These are phyloP conservation scores for Mionectes macconnelli DNA, from an alignment of 2,113 vertebrate genomes.

Conservation along the genomic window DNA sequence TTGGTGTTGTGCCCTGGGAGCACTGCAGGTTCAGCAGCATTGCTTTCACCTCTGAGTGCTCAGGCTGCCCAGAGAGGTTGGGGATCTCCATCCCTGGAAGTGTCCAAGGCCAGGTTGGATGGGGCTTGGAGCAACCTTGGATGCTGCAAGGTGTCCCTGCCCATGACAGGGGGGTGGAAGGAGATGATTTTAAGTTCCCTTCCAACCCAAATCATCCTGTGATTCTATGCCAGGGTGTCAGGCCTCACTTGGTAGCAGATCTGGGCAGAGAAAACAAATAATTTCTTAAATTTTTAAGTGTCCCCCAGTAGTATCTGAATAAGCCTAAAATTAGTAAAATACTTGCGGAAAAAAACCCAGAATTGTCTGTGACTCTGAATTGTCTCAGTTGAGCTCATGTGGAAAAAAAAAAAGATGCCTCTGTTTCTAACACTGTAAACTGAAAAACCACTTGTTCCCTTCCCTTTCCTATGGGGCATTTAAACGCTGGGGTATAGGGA, in stretches of 20 bases:
- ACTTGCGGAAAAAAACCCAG: neutral
- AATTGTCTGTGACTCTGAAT: neutral
- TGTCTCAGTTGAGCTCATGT: constrained; percentile 8
- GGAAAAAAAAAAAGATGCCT: neutral
- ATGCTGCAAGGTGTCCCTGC: neutral
- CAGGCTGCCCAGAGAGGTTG: neutral
- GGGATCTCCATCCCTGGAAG: neutral
- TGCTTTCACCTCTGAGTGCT: neutral
- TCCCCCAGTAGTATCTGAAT: neutral
- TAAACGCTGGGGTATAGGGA: neutral
- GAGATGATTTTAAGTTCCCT: neutral
- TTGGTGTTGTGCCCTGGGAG: neutral
- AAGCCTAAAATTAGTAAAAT: neutral
- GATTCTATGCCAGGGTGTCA: neutral
- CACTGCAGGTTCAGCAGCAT: neutral
- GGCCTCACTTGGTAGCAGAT: neutral
- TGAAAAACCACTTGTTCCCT: neutral
- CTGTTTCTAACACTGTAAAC: neutral
- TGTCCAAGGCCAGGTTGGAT: neutral
- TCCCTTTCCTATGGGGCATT: neutral
- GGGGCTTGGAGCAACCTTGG: neutral
- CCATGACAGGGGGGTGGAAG: neutral
- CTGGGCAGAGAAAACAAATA: neutral
- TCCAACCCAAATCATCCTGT: neutral
- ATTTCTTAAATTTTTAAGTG: neutral